phyloP scores from a whole-genome alignment of 2,113 vertebrate genomes.

The human region GRCh38 chr3:65442001-65442500 shows the following conservation, averaged over 20 bases:
- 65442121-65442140: no score
- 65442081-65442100: neutral
- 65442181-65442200: neutral
- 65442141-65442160: neutral
- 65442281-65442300: neutral
- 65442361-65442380: conserved; percentile 30
- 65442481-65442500: neutral
- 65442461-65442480: neutral
- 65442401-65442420: neutral
- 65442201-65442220: neutral
- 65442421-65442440: neutral
- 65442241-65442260: neutral
- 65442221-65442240: neutral
- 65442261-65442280: neutral
- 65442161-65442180: neutral
- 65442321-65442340: neutral
- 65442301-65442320: neutral
- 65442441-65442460: neutral
- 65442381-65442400: neutral
- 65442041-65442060: neutral
- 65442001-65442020: neutral
- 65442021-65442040: conserved; percentile 4
- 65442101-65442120: neutral
- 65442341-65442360: neutral
- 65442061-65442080: neutral